Evolutionary conservation across 2,113 vertebrate genomes (phyloP).

Genomic region (Ammospiza nelsoni): DNA sequence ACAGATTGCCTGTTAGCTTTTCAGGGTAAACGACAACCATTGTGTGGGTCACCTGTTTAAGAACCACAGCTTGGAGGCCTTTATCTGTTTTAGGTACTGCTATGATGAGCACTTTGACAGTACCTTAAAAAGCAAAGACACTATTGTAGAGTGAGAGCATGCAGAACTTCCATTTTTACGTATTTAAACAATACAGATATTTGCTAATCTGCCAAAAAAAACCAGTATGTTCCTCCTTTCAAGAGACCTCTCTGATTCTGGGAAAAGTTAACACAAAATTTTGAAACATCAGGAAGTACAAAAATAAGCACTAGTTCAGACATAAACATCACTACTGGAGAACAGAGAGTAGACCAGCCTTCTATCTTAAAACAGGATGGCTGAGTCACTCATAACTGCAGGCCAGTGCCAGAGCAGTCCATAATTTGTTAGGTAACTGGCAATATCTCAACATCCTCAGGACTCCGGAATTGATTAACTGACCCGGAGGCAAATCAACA

Average conservation of each 20-base stretch:
- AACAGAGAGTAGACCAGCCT: neutral
- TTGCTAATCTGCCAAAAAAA: neutral
- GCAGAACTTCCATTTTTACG: neutral
- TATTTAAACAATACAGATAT: neutral
- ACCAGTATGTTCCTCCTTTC: accelerated
- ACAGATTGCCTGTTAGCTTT: neutral
- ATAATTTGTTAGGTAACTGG: neutral
- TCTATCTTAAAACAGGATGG: neutral
- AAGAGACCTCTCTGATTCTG: neutral
- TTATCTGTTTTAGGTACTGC: neutral
- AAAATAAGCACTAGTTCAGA: neutral
- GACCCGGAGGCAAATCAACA: neutral
- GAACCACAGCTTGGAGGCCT: neutral
- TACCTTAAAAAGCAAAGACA: neutral
- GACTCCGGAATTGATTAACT: neutral
- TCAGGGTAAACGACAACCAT: neutral
- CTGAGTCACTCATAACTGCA: neutral
- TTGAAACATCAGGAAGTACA: neutral
- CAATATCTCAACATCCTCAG: neutral
- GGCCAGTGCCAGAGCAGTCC: neutral
- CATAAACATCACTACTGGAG: neutral
- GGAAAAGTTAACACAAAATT: neutral
- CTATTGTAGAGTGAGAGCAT: neutral
- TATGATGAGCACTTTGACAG: neutral
- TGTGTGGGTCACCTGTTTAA: neutral